A percentile compares a stretch with the other conserved stretches of the same genome.
phyloP scores from a whole-genome alignment of 2,797 vertebrate genomes.

The Pyrrhura leucotis region DNA sequence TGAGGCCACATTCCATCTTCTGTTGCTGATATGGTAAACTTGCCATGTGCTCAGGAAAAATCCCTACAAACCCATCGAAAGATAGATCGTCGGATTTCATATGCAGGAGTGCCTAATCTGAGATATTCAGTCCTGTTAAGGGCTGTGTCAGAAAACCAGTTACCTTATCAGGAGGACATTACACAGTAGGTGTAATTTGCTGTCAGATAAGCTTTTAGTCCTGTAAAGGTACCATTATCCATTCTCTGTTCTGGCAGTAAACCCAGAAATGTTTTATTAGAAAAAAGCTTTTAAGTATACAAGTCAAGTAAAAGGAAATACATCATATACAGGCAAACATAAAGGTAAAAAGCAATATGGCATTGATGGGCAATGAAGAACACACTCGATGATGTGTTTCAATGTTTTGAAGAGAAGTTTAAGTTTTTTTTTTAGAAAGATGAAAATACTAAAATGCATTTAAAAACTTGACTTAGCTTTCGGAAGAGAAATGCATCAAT shows the following conservation, averaged over 20 bases:
- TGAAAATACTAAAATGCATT: not conserved
- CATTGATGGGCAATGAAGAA: not conserved
- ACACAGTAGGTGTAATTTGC: not conserved
- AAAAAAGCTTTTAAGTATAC: not conserved
- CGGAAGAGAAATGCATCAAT: not conserved
- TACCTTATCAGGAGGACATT: rapidly evolving
- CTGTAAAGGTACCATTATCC: not conserved
- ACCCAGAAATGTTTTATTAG: conserved; percentile 21
- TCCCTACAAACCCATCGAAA: rapidly evolving
- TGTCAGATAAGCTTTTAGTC: not conserved
- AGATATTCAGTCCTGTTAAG: not conserved
- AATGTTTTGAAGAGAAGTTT: not conserved
- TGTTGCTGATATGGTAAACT: not conserved
- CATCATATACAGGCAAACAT: not conserved
- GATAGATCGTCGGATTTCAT: rapidly evolving
- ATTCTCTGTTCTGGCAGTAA: not conserved
- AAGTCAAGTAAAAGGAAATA: not conserved
- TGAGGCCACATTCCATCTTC: rapidly evolving
- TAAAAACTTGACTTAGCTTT: not conserved
- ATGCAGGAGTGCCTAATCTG: not conserved
- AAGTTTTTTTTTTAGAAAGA: not conserved
- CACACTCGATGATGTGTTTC: not conserved
- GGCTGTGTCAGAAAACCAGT: not conserved
- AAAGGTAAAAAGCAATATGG: not conserved
- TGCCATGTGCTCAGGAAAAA: not conserved